Evolutionary conservation across 2,797 vertebrate genomes (phyloP).

Genomic region (Cyprinodon diabolis): DNA sequence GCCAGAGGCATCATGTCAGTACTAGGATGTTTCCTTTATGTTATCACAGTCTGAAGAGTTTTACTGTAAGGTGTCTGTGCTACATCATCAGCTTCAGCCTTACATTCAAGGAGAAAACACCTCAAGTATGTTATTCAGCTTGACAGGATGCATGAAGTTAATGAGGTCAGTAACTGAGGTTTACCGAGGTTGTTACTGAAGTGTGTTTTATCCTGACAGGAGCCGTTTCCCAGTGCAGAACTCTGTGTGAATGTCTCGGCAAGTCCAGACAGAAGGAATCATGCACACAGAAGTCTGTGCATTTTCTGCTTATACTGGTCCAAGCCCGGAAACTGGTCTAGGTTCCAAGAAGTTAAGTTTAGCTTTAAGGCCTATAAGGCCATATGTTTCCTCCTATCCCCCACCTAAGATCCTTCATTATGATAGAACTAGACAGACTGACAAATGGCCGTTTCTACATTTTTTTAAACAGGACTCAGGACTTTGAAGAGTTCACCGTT

Average conservation of each 20-base stretch:
- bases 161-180: not conserved
- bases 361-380: not conserved
- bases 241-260: not conserved
- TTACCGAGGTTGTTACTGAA: not conserved
- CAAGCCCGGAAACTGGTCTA: not conserved
- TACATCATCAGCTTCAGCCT: not conserved
- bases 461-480: not conserved
- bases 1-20: no score
- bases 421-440: not conserved
- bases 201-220: not conserved
- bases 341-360: not conserved
- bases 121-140: not conserved
- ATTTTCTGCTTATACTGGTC: not conserved
- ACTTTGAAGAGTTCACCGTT: not conserved
- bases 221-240: not conserved
- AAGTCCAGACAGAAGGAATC: not conserved
- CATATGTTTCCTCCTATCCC: not conserved
- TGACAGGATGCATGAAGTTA: not conserved
- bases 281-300: not conserved
- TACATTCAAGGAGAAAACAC: not conserved
- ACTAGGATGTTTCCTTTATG: no score
- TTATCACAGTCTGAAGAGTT: not conserved
- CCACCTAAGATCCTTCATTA: no score
- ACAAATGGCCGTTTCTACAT: not conserved
- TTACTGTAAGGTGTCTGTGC: not conserved